phyloP scores from a whole-genome alignment of 2,888 invertebrate species.

The Cheilosia soror region DNA sequence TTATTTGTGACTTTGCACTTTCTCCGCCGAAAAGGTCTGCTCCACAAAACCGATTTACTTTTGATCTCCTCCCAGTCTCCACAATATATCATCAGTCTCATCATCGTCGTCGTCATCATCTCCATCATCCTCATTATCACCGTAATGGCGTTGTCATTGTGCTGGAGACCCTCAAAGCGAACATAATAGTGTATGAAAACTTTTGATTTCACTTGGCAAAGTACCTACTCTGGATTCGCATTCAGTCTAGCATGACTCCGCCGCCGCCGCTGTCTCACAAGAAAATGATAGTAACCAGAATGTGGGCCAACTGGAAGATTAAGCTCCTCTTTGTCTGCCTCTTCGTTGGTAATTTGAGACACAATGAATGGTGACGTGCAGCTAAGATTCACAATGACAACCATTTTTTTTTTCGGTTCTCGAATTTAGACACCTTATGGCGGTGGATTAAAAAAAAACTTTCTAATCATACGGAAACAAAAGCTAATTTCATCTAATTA shows the following conservation, averaged over 20 bases:
- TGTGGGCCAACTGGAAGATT: conserved; percentile 66
- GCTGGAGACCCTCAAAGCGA: conserved; percentile 19
- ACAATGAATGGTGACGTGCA: conserved; percentile 30
- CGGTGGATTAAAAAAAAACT: conserved; percentile 16
- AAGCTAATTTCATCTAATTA: conserved; percentile 55
- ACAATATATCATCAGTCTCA: conserved; percentile 29
- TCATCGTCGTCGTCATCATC: conserved; percentile 31
- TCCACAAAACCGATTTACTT: conserved; percentile 67
- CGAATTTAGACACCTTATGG: background rate
- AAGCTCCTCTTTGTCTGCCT: conserved; percentile 55
- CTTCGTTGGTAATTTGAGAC: conserved; percentile 62
- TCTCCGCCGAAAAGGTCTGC: conserved; percentile 52
- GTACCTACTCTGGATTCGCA: conserved; percentile 53
- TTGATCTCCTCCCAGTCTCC: too few species aligned
- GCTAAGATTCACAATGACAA: conserved; percentile 38
- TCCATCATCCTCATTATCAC: conserved; percentile 10
- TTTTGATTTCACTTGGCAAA: conserved; percentile 65
- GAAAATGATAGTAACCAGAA: conserved; percentile 59
- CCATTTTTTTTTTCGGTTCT: conserved; percentile 12
- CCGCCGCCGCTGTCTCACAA: conserved; percentile 8
- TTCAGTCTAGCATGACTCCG: conserved; percentile 64
- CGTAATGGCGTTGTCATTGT: conserved; percentile 6
- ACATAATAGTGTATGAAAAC: conserved; percentile 36
- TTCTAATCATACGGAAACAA: conserved; percentile 54
- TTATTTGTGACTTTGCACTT: conserved; percentile 54